Percentiles rank a stretch among this genome's conserved stretches.
These are phyloP conservation scores for Syrista parreyssii DNA, from an alignment of 2,888 invertebrate genomes.

Conservation along the genomic window DNA sequence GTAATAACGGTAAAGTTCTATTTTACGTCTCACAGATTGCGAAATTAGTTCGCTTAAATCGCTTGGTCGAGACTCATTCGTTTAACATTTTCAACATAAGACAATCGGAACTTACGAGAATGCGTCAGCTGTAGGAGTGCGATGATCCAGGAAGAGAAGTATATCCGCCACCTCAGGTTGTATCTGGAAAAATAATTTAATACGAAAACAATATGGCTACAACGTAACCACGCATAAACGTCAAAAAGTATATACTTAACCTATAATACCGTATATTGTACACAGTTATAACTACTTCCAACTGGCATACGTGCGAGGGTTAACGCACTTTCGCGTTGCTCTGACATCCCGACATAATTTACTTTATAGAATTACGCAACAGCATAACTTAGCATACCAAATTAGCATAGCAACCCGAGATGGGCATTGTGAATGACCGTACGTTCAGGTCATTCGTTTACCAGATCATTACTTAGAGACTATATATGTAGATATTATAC, in stretches of 20 bases:
- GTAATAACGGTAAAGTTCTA: background rate
- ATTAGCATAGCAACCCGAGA: constrained; percentile 3
- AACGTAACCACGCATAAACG: background rate
- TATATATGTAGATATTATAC: background rate
- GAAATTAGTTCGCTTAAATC: background rate
- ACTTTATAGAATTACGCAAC: constrained; percentile 17
- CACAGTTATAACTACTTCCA: background rate
- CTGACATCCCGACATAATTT: constrained; percentile 18
- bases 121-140: constrained; percentile 26
- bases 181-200: constrained; percentile 25
- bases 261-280: background rate
- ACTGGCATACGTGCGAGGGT: background rate
- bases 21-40: background rate
- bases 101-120: constrained; percentile 32
- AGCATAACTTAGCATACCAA: constrained; percentile 11
- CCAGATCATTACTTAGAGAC: background rate
- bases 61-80: background rate
- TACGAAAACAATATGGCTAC: background rate
- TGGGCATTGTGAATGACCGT: background rate
- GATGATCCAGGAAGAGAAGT: constrained; percentile 34
- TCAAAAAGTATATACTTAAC: background rate
- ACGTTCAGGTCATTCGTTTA: background rate
- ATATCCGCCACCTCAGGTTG: constrained; percentile 28
- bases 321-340: constrained; percentile 7
- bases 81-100: background rate